Conservation (phyloP, 2,888 invertebrate genomes). For the Hyppa rectilinea region DNA sequence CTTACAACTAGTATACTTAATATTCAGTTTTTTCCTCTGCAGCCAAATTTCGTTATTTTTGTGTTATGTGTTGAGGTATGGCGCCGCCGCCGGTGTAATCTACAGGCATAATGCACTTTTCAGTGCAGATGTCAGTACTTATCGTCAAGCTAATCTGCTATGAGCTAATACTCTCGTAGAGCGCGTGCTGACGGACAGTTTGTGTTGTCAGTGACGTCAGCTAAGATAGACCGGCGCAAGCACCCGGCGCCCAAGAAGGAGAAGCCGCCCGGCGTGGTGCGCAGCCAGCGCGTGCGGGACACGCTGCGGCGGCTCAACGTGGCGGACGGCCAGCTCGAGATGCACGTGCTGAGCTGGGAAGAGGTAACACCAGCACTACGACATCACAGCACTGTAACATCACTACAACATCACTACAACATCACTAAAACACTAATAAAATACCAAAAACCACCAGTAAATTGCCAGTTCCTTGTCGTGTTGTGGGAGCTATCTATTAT, state of each 20-base stretch:
- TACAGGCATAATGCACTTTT: too few species aligned
- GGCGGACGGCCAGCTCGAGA: slow-evolving; percentile 71
- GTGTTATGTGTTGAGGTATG: too few species aligned
- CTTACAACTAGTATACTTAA: too few species aligned
- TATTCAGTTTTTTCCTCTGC: too few species aligned
- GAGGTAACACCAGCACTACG: slow-evolving; percentile 68
- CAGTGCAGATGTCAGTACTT: not conserved
- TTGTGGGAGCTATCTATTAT: too few species aligned
- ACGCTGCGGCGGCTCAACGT: slow-evolving; percentile 78
- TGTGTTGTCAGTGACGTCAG: not conserved
- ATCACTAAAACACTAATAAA: not conserved
- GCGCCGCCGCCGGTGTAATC: too few species aligned
- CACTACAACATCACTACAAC: not conserved
- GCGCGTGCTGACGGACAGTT: too few species aligned
- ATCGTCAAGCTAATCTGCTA: not conserved
- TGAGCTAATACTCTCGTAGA: too few species aligned
- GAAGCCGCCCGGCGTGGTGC: slow-evolving; percentile 76
- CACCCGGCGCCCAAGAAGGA: slow-evolving; percentile 64
- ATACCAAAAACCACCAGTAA: not conserved
- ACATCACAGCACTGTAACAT: not conserved
- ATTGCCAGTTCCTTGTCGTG: too few species aligned
- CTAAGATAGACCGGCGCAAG: slow-evolving; percentile 45
- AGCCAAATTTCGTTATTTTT: too few species aligned
- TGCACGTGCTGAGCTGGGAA: slow-evolving; percentile 81
- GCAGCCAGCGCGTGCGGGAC: slow-evolving; percentile 71